These are phyloP conservation scores for Batillaria attramentaria DNA, from an alignment of 1,140 invertebrate species.

Conservation along the genomic window DNA sequence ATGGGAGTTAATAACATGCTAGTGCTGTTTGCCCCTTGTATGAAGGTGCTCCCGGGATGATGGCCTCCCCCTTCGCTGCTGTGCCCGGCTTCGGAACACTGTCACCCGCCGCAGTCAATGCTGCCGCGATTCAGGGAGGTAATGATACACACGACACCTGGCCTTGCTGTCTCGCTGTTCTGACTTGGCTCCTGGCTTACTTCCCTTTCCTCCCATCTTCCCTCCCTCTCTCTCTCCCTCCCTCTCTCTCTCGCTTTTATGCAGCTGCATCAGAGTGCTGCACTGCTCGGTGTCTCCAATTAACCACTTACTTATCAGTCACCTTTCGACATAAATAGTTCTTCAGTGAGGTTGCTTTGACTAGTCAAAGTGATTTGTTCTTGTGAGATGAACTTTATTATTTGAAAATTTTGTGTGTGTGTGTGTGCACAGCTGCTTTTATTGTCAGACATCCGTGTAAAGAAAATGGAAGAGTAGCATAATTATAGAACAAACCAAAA, in stretches of 20 bases:
- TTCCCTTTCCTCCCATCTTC: background rate
- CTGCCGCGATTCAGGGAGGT: slow-evolving; percentile 71
- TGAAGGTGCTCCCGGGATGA: slow-evolving; percentile 83
- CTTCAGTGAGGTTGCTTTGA: no score
- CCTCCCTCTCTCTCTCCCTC: background rate
- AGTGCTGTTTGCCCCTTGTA: slow-evolving; percentile 20
- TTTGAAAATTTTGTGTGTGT: no score
- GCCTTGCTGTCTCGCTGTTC: background rate
- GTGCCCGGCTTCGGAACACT: slow-evolving; percentile 80
- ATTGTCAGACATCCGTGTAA: no score
- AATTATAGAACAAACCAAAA: no score
- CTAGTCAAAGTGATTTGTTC: no score
- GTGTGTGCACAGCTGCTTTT: no score
- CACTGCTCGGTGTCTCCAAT: no score
- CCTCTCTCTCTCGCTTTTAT: background rate
- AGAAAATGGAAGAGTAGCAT: no score
- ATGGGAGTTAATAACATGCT: slow-evolving; percentile 1
- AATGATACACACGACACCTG: no score
- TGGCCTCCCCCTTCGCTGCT: slow-evolving; percentile 84
- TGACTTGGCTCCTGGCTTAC: background rate
- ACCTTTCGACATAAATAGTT: no score
- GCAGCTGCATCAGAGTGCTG: background rate
- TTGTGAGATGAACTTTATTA: no score
- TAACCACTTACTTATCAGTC: no score
- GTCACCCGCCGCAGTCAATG: slow-evolving; percentile 79